Percentiles rank a stretch among this genome's conserved stretches.
These are phyloP conservation scores for Uria lomvia DNA, from an alignment of 2,113 vertebrate species.

Conservation along the genomic window DNA sequence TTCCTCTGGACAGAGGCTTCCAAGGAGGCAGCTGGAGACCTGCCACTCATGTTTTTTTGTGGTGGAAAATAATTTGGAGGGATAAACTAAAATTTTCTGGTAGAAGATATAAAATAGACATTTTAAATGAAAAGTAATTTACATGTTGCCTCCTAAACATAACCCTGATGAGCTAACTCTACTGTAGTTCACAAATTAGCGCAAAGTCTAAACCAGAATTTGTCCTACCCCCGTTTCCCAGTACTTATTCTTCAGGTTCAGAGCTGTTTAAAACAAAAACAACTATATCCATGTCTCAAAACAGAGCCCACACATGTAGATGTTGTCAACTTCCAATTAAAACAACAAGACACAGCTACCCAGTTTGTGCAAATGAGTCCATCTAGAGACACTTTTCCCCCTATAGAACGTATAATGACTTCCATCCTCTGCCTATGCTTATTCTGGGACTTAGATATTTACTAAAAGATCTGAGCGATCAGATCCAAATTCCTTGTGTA, in stretches of 20 bases:
- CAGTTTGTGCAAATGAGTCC: not conserved
- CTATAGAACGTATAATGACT: not conserved
- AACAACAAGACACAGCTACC: not conserved
- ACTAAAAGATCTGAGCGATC: not conserved
- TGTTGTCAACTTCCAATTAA: not conserved
- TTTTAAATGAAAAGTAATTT: not conserved
- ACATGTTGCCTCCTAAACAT: not conserved
- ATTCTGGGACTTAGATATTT: not conserved
- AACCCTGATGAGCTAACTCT: not conserved
- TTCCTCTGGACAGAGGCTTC: not conserved
- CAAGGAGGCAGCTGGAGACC: not conserved
- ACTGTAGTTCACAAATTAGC: not conserved
- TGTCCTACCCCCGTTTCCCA: not conserved
- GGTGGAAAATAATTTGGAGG: not conserved
- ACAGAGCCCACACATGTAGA: not conserved
- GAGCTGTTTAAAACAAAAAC: not conserved
- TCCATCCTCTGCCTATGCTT: not conserved
- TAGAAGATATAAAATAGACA: not conserved
- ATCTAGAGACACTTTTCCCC: not conserved
- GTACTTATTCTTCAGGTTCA: not conserved
- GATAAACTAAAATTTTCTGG: not conserved
- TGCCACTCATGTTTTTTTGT: not conserved
- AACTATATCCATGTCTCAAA: not conserved
- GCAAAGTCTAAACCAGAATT: not conserved
- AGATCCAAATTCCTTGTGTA: not conserved